These are phyloP conservation scores for Neofelis nebulosa DNA, from an alignment of 2,113 vertebrate genomes.

Conservation along the genomic window DNA sequence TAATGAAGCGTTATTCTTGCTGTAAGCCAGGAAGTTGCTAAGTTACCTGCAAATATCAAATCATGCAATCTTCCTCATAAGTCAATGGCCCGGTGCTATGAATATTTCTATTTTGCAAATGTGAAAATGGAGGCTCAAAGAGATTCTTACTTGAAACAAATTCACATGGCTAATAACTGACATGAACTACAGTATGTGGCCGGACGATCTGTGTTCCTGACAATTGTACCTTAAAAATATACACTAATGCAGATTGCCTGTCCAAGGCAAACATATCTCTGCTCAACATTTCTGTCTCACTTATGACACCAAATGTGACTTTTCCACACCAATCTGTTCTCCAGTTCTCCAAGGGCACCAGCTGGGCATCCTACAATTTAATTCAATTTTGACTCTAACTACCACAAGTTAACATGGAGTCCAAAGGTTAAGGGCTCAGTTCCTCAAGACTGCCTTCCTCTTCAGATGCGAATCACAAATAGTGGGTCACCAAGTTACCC, in stretches of 20 bases:
- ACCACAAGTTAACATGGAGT: neutral
- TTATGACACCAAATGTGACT: neutral
- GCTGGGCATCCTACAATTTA: neutral
- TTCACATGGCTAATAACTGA: neutral
- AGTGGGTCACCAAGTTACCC: neutral
- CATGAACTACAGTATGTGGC: neutral
- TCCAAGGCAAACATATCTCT: neutral
- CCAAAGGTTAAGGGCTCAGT: neutral
- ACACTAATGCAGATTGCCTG: neutral
- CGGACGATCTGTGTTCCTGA: neutral
- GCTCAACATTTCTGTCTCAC: neutral
- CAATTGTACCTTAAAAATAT: neutral
- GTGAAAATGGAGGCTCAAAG: neutral
- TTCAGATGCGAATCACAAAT: neutral
- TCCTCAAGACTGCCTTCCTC: neutral
- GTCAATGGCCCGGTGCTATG: neutral
- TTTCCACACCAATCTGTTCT: neutral
- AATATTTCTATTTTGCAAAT: neutral
- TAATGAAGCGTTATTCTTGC: slow-evolving; percentile 22
- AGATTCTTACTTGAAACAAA: neutral
- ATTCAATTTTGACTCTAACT: neutral
- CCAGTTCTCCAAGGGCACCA: neutral
- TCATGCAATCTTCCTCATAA: neutral
- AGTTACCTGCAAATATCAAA: slow-evolving; percentile 29
- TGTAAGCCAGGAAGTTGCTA: neutral